Evolutionary conservation across 2,888 invertebrate genomes (phyloP), one percentile per base, ranked within the genome.

Genomic region (Pocota personata): DNA sequence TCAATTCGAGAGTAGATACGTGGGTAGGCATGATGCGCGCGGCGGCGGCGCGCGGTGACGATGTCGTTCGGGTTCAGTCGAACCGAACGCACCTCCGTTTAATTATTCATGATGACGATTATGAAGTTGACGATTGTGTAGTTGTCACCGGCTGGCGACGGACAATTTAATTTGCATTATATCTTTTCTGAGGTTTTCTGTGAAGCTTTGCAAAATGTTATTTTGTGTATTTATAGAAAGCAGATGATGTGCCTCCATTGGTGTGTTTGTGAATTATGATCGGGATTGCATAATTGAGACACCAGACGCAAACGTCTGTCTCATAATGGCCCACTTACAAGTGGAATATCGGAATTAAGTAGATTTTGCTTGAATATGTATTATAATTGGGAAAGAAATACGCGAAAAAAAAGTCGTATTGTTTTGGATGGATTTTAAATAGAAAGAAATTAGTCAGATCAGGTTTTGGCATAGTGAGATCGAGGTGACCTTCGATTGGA

Each of bases 261-360:
- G 27, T 48, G 27, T 48, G 24, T 64, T 46, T 40, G 57, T 19
- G 71, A 55, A 71, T 71, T 71, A 71, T 46, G 71, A 71, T 57
- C 57, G 46, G 1, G 8, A 32, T 71, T 71, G 43, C 71, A n/a
- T 57, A 58, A 71, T 27, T 32, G 12, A 43, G 43, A 32, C 43
- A 57, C 43, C 43, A 71, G 69, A 40, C 57, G 37, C 46, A 30
- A 55, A 16, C 30, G 71, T 57, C 43, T 30, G 57, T 46, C 71
- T n/a, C 71, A 71, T 71, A 55, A 35, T 71, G 71, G 43, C 71
- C 55, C 71, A 71, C 57, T 71, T 71, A 57, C 46, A 71, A 30
- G 21, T 71, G 57, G 71, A 57, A 32, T 57, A 46, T 71, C 21
- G 30, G 55, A 48, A 43, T 64, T 64, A 46, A 46, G 19, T 30